phyloP scores from a whole-genome alignment of 2,797 vertebrate genomes.

The Parotocinclus haroldoi region DNA sequence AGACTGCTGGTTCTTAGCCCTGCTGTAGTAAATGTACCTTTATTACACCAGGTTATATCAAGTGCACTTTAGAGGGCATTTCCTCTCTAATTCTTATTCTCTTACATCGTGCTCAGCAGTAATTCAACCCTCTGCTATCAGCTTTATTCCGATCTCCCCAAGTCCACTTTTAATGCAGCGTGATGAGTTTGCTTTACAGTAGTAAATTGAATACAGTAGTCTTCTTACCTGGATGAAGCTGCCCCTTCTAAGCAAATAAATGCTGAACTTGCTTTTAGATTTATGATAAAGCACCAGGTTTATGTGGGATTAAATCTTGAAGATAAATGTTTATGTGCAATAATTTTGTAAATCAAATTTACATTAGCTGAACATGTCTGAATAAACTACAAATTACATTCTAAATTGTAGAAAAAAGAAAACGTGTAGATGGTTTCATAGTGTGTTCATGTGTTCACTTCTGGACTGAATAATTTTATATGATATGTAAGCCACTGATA shows the following conservation, averaged over 20 bases:
- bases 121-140: neutral
- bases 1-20: conserved; percentile 1
- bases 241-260: too few relatives aligned
- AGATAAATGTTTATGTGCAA: too few relatives aligned
- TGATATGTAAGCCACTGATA: too few relatives aligned
- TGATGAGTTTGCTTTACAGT: neutral
- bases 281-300: neutral
- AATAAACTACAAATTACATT: neutral
- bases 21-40: conserved; percentile 9
- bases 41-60: conserved; percentile 16
- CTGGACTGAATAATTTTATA: too few relatives aligned
- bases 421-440: too few relatives aligned
- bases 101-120: neutral
- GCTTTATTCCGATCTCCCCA: too few relatives aligned
- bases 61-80: conserved; percentile 13
- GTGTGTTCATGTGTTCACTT: too few relatives aligned
- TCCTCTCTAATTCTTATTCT: conserved; percentile 1
- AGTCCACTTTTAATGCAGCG: neutral
- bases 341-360: too few relatives aligned
- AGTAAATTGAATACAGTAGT: neutral
- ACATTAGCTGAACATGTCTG: too few relatives aligned
- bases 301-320: too few relatives aligned
- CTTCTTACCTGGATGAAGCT: neutral
- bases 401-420: neutral
- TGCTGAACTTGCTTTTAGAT: neutral